These are phyloP conservation scores for Phrynocephalus forsythii DNA, from an alignment of 2,797 vertebrate species.

Conservation along the genomic window DNA sequence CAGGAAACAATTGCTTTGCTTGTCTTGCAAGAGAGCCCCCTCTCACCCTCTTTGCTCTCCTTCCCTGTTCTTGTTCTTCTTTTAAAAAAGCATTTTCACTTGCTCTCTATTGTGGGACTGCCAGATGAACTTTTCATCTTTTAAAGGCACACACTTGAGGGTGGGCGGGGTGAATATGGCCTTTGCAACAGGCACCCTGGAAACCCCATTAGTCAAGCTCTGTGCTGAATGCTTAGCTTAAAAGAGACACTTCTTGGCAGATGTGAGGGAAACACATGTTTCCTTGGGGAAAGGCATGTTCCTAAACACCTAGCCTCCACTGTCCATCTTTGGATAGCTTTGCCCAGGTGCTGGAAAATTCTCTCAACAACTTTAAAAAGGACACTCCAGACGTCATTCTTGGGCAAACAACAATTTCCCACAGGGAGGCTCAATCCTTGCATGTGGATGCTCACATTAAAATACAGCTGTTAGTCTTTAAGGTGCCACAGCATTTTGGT, in stretches of 20 bases:
- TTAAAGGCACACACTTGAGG: background rate
- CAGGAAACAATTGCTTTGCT: constrained; percentile 79
- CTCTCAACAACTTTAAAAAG: background rate
- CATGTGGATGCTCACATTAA: too few relatives aligned
- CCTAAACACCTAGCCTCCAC: background rate
- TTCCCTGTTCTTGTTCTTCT: background rate
- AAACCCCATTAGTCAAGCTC: constrained; percentile 61
- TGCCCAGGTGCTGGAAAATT: background rate
- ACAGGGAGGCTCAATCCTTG: too few relatives aligned
- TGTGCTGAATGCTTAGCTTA: constrained; percentile 47
- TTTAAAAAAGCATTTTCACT: background rate
- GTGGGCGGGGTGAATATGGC: background rate
- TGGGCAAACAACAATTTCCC: too few relatives aligned
- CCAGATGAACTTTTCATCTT: constrained; percentile 2
- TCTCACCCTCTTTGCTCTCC: constrained; percentile 44
- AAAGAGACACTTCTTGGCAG: background rate
- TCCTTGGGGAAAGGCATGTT: background rate
- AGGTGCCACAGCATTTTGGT: too few relatives aligned
- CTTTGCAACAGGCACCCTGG: constrained; percentile 1
- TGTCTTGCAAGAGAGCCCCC: constrained; percentile 75
- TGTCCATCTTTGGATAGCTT: background rate
- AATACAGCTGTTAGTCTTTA: too few relatives aligned
- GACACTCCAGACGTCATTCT: too few relatives aligned
- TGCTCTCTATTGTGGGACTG: constrained; percentile 37
- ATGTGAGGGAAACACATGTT: background rate